Percentiles rank a stretch among this genome's conserved stretches.
phyloP scores from a whole-genome alignment of 2,888 invertebrate genomes.

The Liodrosophila aerea region DNA sequence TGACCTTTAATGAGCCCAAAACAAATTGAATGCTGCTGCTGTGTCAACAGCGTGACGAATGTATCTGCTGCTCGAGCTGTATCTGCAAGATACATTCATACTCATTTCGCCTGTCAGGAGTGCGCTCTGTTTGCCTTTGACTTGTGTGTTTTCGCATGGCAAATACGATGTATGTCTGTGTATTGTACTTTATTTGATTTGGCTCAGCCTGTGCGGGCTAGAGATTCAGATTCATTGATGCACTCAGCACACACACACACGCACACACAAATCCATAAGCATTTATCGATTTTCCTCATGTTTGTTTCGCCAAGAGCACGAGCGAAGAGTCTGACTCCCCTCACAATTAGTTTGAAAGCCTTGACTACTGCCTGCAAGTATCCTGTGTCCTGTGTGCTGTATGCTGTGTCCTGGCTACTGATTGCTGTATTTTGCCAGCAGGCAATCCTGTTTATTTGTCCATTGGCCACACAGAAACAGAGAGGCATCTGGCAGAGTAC shows the following conservation, averaged over 20 bases:
- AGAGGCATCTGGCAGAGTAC: not conserved
- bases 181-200: slow-evolving; percentile 65
- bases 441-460: slow-evolving; percentile 38
- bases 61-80: slow-evolving; percentile 28
- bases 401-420: not conserved
- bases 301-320: slow-evolving; percentile 26
- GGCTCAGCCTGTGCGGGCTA: slow-evolving; percentile 36
- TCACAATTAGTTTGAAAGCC: slow-evolving; percentile 63
- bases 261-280: slow-evolving; percentile 42
- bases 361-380: slow-evolving; percentile 3
- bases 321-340: not conserved
- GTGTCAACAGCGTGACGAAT: slow-evolving; percentile 61
- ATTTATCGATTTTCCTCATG: slow-evolving; percentile 58
- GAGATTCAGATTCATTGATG: slow-evolving; percentile 67
- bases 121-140: slow-evolving; percentile 22
- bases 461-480: slow-evolving; percentile 24
- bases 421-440: too few relatives aligned
- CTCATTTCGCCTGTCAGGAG: slow-evolving; percentile 27
- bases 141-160: slow-evolving; percentile 47
- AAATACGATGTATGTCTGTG: slow-evolving; percentile 45
- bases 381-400: not conserved
- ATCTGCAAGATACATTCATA: slow-evolving; percentile 39
- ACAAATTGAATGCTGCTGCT: slow-evolving; percentile 68
- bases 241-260: slow-evolving; percentile 56
- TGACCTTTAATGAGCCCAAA: slow-evolving; percentile 68